Conservation (phyloP, 2,888 invertebrate species). For the Lypha dubia region DNA sequence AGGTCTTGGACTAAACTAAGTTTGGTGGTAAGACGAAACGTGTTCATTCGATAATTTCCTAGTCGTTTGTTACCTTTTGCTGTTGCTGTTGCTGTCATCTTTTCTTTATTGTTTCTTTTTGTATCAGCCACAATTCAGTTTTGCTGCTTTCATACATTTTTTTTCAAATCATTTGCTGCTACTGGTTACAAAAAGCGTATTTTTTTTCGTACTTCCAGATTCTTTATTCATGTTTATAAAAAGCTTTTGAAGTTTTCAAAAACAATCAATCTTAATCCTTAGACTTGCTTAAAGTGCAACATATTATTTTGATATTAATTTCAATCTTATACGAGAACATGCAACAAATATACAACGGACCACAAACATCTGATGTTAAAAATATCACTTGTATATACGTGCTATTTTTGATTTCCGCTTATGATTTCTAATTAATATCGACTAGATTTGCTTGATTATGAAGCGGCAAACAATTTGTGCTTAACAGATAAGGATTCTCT, state of each 20-base stretch:
- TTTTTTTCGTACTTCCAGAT: not conserved
- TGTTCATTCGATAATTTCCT: slow-evolving; percentile 70
- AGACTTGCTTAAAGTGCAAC: slow-evolving; percentile 46
- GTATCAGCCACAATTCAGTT: slow-evolving; percentile 11
- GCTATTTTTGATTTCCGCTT: slow-evolving; percentile 59
- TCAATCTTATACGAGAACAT: slow-evolving; percentile 32
- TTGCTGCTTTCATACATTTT: slow-evolving; percentile 36
- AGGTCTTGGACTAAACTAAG: slow-evolving; percentile 10
- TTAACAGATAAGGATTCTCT: slow-evolving; percentile 10
- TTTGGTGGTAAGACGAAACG: slow-evolving; percentile 50
- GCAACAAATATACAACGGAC: slow-evolving; percentile 9
- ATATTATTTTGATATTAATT: slow-evolving; percentile 63
- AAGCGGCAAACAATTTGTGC: slow-evolving; percentile 25
- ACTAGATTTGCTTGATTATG: slow-evolving; percentile 57
- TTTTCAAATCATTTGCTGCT: slow-evolving; percentile 51
- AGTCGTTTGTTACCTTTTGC: slow-evolving; percentile 27
- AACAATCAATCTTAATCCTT: slow-evolving; percentile 66
- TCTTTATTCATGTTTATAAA: slow-evolving; percentile 47
- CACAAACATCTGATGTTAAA: not conserved
- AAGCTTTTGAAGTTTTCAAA: slow-evolving; percentile 56
- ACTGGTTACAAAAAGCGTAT: slow-evolving; percentile 45
- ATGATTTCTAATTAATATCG: slow-evolving; percentile 64
- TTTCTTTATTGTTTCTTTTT: slow-evolving; percentile 34
- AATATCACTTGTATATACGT: slow-evolving; percentile 45
- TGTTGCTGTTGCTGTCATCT: slow-evolving; percentile 34